Base-by-base conservation (phyloP, 1,140 invertebrate genomes). In the Marisa cornuarietis region DNA sequence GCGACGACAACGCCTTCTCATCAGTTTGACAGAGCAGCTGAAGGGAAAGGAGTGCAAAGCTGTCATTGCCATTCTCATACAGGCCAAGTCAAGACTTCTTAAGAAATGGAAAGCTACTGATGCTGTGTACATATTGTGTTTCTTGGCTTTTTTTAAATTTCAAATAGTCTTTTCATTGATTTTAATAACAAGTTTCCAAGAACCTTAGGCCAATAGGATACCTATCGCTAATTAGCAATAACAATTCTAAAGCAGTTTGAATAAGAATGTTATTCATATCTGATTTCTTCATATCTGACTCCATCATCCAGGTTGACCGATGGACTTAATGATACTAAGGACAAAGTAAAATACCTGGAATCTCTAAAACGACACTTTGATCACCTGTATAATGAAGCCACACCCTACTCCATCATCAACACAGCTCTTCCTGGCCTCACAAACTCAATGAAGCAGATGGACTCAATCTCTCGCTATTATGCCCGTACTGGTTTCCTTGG, bases 11-110 rank as follows among this genome's bases (percentile, higher is more conserved):
- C 76, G 89, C 22, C 82, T 91, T 24, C 77, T 91, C 66, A 89
- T 85, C 14, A 89, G 84, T 78, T 87, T 91, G 69, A 90, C 89
- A 66, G 90, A 91, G 81, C 90, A 91, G 79, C 83, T 91, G 24
- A 91, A 91, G 80, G 85, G 88, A 18, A 91, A 91, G 82, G 90
- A 91, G 80, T 91, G 91, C 74, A 91, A 91, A 82, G 87, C 87
- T 61, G 90, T 91, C 16, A 91, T 91, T 75, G 89, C 89, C 75
- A 88, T 88, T 26, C 86, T 91, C 42, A 91, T 91, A 63, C 88
- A 89, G 16, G 89, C 88, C 24, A 91, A 91, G 69, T 91, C 91
- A 66, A 85, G 89, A 75, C 83, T 91, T 24, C 84, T 91, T 52
- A 91, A 90, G 76, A 89, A 88, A 81, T 91, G 91, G 91, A 91